phyloP scores from a whole-genome alignment of 2,113 vertebrate genomes.

The Pholis gunnellus region DNA sequence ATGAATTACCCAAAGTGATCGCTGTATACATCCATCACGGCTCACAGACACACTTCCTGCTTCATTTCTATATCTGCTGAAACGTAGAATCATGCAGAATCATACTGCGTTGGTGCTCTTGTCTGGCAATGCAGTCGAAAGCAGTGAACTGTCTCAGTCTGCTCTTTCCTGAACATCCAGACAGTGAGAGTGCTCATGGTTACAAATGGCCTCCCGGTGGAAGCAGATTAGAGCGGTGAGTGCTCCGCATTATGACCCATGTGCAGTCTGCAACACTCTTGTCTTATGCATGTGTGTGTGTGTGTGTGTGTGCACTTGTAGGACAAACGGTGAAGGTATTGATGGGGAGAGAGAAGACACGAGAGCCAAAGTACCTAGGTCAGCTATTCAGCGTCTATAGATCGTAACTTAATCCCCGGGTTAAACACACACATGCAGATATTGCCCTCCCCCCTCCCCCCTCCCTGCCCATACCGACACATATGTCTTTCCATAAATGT shows the following conservation, averaged over 20 bases:
- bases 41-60: background rate
- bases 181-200: background rate
- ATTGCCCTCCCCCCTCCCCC: background rate
- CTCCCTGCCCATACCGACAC: conserved; percentile 8
- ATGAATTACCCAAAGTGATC: background rate
- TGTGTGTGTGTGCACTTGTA: conserved; percentile 14
- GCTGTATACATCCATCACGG: background rate
- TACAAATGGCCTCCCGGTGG: conserved; percentile 27
- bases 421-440: conserved; percentile 10
- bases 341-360: conserved; percentile 38
- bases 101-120: background rate
- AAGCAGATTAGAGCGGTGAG: conserved; percentile 25
- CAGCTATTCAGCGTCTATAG: conserved; percentile 57
- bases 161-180: background rate
- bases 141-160: background rate
- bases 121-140: background rate
- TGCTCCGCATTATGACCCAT: conserved; percentile 31
- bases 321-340: conserved; percentile 60
- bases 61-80: background rate
- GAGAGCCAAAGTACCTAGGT: conserved; percentile 40
- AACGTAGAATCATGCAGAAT: no score
- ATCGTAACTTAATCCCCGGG: conserved; percentile 52
- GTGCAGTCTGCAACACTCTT: background rate
- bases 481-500: conserved; percentile 13
- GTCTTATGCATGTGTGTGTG: background rate